Percentiles rank a stretch among this genome's conserved stretches.
phyloP scores from a whole-genome alignment of 2,797 vertebrate species.

The Moxostoma hubbsi region DNA sequence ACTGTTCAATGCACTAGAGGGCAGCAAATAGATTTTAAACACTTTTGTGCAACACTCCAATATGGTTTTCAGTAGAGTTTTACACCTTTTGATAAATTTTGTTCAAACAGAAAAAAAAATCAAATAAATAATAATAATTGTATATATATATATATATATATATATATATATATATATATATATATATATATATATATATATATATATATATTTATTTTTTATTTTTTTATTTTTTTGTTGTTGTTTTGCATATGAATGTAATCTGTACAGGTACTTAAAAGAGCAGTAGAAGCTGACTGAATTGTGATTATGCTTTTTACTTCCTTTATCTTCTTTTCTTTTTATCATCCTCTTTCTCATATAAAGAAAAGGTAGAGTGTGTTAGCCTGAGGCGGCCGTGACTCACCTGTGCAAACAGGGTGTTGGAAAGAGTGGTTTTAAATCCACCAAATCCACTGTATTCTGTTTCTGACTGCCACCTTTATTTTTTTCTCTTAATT shows the following conservation, averaged over 20 bases:
- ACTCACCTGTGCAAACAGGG: conserved; percentile 67
- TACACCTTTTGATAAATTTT: not conserved
- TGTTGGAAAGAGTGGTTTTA: conserved; percentile 62
- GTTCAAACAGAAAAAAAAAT: too few relatives aligned
- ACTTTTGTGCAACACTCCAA: too few relatives aligned
- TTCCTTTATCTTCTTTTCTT: conserved; percentile 8
- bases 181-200: too few relatives aligned
- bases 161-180: not conserved
- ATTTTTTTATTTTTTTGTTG: too few relatives aligned
- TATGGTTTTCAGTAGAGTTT: too few relatives aligned
- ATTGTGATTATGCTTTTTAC: conserved; percentile 1
- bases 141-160: not conserved
- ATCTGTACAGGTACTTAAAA: not conserved
- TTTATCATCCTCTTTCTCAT: conserved; percentile 6
- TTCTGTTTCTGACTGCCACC: conserved; percentile 27
- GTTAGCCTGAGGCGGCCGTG: conserved; percentile 51
- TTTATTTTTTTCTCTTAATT: conserved; percentile 21
- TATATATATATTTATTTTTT: not conserved
- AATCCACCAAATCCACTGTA: conserved; percentile 55
- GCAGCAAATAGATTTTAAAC: conserved; percentile 37
- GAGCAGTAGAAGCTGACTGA: conserved; percentile 1
- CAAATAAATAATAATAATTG: not conserved
- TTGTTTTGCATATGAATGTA: conserved; percentile 13
- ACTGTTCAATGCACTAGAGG: conserved; percentile 42
- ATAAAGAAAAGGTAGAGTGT: conserved; percentile 31